A percentile compares a stretch with the other conserved stretches of the same genome.
These are phyloP conservation scores for Puntigrus tetrazona DNA, from an alignment of 2,113 vertebrate species.

Conservation along the genomic window DNA sequence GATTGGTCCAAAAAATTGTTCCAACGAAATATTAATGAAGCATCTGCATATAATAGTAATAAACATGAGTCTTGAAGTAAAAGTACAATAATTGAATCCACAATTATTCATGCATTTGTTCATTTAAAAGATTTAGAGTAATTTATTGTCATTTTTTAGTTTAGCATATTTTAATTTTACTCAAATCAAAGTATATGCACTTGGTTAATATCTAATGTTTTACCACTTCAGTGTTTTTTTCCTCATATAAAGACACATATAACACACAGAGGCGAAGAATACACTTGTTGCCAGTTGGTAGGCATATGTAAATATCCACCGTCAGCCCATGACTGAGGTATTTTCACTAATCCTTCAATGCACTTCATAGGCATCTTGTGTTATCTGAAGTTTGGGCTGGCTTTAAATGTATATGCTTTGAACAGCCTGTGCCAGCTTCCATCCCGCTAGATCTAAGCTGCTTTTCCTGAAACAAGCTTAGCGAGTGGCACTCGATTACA, in stretches of 20 bases:
- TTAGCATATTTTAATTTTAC: too few relatives aligned
- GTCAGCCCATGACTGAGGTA: constrained; percentile 30
- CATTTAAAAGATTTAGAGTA: too few relatives aligned
- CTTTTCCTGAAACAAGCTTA: constrained; percentile 1
- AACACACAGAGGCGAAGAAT: not conserved
- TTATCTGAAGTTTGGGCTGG: constrained; percentile 55
- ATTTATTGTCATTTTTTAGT: too few relatives aligned
- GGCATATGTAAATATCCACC: not conserved
- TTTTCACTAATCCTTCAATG: constrained; percentile 56
- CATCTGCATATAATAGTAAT: not conserved
- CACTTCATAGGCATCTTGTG: constrained; percentile 51
- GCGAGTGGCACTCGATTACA: constrained; percentile 49
- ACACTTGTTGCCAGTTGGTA: not conserved
- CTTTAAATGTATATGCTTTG: constrained; percentile 62
- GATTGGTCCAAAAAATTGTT: not conserved
- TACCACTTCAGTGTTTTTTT: too few relatives aligned
- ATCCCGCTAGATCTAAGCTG: constrained; percentile 20
- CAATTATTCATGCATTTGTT: too few relatives aligned
- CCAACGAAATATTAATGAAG: not conserved
- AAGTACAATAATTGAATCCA: not conserved
- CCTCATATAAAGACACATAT: not conserved
- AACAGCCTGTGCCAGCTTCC: constrained; percentile 42
- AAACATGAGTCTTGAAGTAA: not conserved
- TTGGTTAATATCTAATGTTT: too few relatives aligned
- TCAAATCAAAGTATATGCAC: too few relatives aligned